Base-by-base conservation (phyloP, 2,797 vertebrate genomes). In the Vultur gryphus region DNA sequence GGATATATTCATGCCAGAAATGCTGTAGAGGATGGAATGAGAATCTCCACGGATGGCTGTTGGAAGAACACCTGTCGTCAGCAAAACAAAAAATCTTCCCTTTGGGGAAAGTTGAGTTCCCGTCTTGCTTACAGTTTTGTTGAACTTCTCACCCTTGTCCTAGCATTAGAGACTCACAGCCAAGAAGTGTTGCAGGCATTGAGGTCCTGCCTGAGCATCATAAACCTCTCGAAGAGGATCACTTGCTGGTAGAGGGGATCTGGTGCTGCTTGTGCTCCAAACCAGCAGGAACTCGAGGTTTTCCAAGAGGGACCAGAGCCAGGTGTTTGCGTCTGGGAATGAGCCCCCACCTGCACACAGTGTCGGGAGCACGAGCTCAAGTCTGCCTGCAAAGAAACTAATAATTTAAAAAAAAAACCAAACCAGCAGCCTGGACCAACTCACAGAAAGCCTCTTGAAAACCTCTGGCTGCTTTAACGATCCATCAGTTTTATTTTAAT, bases 401-500 rank as follows among this genome's bases (percentile, higher is more conserved):
- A 19, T 9, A 37, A 72, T 23, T 11, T n/a, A n/a, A 7, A 5
- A 23, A 52, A 52, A 49, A 17, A 26, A 46, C 5, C 21, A 19
- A 39, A 5, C 1, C n/a, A 61, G 24, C 19, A 91, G 35, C 8
- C 28, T 70, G 41, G n/a, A 67, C 25, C 61, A 62, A 37, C 17
- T 71, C 78, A 24, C 37, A 49, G 33, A 85, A 80, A 51, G 39
- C 43, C 35, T 80, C 64, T 62, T 80, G 59, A 69, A 90, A 93
- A 77, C 35, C 59, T 80, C 70, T 84, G 88, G 28, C 37, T 88
- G 62, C 71, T 82, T 84, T 82, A 95, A 91, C 4, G 4, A 80
- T 73, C 58, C 85, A 31, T 88, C 55, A 72, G 77, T 58, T 91
- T 81, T 75, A 62, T 84, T 95, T 95, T 93, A 94, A 94, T 93